phyloP scores from a whole-genome alignment of 2,797 vertebrate species.

The Uromys caudimaculatus region DNA sequence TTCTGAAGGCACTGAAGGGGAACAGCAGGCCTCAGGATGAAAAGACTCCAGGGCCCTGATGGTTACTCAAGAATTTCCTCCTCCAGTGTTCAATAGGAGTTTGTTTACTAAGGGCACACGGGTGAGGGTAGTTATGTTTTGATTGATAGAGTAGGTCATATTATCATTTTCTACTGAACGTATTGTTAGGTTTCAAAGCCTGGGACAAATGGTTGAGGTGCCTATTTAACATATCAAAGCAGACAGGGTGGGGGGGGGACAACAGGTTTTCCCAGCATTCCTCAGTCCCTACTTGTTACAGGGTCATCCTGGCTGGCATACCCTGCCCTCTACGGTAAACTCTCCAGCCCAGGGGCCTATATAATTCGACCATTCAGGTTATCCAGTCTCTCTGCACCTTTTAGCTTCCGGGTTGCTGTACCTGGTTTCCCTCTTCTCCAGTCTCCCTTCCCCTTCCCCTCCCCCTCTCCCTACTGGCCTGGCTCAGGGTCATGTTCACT shows the following conservation, averaged over 20 bases:
- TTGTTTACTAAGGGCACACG: neutral
- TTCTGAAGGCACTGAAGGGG: neutral
- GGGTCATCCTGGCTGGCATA: neutral
- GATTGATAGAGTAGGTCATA: neutral
- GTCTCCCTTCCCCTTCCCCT: neutral
- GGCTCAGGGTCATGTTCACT: neutral
- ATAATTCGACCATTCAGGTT: neutral
- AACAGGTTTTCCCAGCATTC: neutral
- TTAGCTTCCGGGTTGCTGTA: neutral
- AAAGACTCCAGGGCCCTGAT: neutral
- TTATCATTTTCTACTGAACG: neutral
- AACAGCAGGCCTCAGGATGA: neutral
- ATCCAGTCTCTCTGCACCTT: neutral
- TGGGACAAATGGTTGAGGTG: neutral
- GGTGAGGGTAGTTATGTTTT: neutral
- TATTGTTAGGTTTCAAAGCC: neutral
- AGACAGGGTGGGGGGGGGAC: rapidly evolving
- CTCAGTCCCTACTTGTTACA: neutral
- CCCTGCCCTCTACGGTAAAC: neutral
- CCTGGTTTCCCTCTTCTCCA: neutral
- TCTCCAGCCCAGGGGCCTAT: neutral
- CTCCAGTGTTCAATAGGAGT: neutral
- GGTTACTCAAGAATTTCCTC: neutral
- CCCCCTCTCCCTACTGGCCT: neutral
- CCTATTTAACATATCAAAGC: neutral